Evolutionary conservation across 35 echinoderm and acorn worm species (phyloP).

Genomic region (Ptychodera flava): DNA sequence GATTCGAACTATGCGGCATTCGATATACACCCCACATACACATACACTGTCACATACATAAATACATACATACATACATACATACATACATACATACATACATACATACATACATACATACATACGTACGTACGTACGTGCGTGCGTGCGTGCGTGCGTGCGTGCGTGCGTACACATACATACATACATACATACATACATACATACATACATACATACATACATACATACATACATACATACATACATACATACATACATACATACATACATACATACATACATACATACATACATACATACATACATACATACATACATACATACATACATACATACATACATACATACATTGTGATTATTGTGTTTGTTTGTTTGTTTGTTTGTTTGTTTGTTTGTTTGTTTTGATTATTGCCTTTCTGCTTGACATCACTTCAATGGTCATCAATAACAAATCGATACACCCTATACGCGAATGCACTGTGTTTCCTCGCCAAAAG

Average conservation of each 20-base stretch:
- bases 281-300: not conserved
- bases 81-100: slow-evolving; percentile 2
- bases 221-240: not conserved
- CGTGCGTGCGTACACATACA: not conserved
- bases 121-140: not conserved
- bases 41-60: no score
- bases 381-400: no score
- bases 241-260: not conserved
- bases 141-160: not conserved
- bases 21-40: no score
- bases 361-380: no score
- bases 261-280: not conserved
- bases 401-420: no score
- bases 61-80: not conserved
- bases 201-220: not conserved
- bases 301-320: slow-evolving; percentile 2
- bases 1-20: no score
- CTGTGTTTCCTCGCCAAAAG: no score
- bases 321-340: slow-evolving; percentile 2
- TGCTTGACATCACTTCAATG: no score
- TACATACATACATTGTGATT: not conserved
- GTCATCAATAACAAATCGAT: no score
- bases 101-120: slow-evolving; percentile 2
- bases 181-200: not conserved
- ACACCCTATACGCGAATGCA: no score